These are phyloP conservation scores for Hydrophis major DNA, from an alignment of 2,797 vertebrate species.

Conservation along the genomic window DNA sequence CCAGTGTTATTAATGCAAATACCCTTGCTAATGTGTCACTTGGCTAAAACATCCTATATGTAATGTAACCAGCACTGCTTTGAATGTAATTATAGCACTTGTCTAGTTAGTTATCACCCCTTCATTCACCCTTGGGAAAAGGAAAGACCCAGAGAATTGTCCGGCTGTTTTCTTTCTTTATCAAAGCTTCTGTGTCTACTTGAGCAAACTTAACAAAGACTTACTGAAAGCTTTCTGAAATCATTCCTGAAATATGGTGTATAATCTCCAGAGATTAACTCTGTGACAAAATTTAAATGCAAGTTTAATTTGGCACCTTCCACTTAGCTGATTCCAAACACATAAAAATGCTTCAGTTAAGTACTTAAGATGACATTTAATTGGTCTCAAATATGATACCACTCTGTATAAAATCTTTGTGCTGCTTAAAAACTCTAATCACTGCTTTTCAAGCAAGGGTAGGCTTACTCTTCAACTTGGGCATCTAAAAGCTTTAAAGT, in stretches of 20 bases:
- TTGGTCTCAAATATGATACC: constrained; percentile 49
- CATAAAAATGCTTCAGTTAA: constrained; percentile 43
- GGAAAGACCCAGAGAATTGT: constrained; percentile 29
- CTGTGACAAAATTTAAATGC: constrained; percentile 54
- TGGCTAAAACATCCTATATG: constrained; percentile 36
- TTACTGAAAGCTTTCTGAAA: constrained; percentile 56
- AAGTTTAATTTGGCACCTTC: constrained; percentile 63
- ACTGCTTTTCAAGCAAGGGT: constrained; percentile 44
- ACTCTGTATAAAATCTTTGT: constrained; percentile 45
- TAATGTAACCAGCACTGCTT: constrained; percentile 46
- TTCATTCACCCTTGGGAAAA: constrained; percentile 32
- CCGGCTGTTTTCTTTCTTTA: constrained; percentile 37
- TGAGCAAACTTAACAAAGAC: constrained; percentile 38
- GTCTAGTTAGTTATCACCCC: constrained; percentile 35
- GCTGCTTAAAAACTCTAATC: constrained; percentile 59
- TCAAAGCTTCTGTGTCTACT: constrained; percentile 27
- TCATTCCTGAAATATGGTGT: constrained; percentile 34
- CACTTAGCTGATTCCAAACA: constrained; percentile 55
- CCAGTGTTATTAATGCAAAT: constrained; percentile 29
- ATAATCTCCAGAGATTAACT: constrained; percentile 61
- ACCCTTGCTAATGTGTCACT: constrained; percentile 25
- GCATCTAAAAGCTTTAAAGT: constrained; percentile 48
- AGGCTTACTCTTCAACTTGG: constrained; percentile 23
- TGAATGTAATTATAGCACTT: constrained; percentile 52
- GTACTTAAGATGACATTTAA: constrained; percentile 63